Evolutionary conservation across 2,888 invertebrate species (phyloP).

Genomic region (Pilophorus perplexus): DNA sequence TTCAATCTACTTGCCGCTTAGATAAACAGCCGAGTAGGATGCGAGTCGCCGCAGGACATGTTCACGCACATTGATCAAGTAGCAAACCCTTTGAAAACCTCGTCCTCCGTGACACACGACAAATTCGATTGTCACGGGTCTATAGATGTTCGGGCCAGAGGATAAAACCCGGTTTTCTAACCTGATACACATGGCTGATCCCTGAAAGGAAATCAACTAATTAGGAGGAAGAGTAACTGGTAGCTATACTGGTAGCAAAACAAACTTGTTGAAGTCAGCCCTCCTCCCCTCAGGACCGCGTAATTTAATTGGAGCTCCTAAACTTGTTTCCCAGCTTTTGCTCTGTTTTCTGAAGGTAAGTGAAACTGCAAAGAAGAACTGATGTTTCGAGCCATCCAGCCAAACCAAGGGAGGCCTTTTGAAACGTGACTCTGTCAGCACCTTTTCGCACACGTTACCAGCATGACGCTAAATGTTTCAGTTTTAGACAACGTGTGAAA

Average conservation of each 20-base stretch:
- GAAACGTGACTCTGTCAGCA: too few relatives aligned
- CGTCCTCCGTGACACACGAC: constrained; percentile 6
- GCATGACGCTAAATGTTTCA: too few relatives aligned
- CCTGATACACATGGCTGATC: constrained; percentile 33
- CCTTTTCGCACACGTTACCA: too few relatives aligned
- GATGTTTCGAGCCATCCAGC: not conserved
- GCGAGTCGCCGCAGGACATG: too few relatives aligned
- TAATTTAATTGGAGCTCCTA: constrained; percentile 33
- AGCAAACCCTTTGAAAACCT: too few relatives aligned
- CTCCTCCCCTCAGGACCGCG: constrained; percentile 12
- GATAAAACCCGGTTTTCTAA: constrained; percentile 27
- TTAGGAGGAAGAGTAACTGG: constrained; percentile 25
- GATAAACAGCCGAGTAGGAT: too few relatives aligned
- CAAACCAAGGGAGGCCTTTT: too few relatives aligned
- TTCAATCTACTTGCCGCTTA: too few relatives aligned
- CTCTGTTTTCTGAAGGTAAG: constrained; percentile 22
- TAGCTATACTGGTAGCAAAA: constrained; percentile 21
- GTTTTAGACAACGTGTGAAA: too few relatives aligned
- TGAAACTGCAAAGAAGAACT: constrained; percentile 26
- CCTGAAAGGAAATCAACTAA: constrained; percentile 34
- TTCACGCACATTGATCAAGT: too few relatives aligned
- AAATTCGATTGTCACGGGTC: constrained; percentile 5
- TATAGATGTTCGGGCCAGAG: not conserved
- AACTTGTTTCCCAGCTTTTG: constrained; percentile 20
- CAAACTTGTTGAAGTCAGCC: constrained; percentile 31